phyloP scores from a whole-genome alignment of 2,113 vertebrate species.

The Regulus satrapa region DNA sequence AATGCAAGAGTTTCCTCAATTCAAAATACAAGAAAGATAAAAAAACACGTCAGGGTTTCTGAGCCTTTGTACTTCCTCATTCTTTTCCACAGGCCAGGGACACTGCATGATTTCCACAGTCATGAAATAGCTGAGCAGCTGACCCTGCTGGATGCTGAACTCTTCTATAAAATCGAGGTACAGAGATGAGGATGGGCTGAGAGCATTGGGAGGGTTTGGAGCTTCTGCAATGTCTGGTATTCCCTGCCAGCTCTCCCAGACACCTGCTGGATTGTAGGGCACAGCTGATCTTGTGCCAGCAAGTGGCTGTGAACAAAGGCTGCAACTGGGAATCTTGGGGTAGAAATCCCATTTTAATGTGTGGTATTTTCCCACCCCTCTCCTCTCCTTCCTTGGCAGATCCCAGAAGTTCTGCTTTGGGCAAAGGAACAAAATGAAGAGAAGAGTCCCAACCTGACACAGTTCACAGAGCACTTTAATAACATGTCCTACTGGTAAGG shows the following conservation, averaged over 20 bases:
- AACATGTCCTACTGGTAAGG: constrained; percentile 99
- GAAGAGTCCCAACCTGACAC: constrained; percentile 97
- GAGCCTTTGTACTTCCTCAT: neutral
- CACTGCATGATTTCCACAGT: constrained; percentile 96
- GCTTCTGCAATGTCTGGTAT: neutral
- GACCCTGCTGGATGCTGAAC: constrained; percentile 92
- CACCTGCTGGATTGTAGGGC: neutral
- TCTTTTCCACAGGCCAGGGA: constrained; percentile 84
- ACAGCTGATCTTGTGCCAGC: neutral
- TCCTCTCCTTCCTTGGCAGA: constrained; percentile 68
- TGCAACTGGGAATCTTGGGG: neutral
- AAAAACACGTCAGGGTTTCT: neutral
- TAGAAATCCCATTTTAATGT: neutral
- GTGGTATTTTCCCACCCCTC: neutral
- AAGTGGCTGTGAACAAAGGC: neutral
- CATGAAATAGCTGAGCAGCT: constrained; percentile 97
- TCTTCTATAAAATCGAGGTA: constrained; percentile 99
- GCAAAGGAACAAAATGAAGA: constrained; percentile 99
- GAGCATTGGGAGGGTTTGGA: neutral
- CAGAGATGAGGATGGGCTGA: neutral
- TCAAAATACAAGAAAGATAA: neutral
- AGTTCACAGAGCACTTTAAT: constrained; percentile 99
- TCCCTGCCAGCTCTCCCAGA: neutral
- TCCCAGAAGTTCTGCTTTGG: constrained; percentile 97
- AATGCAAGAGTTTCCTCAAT: neutral